Evolutionary conservation across 2,888 invertebrate genomes (phyloP).

Genomic region (Trichopoda pennipes): DNA sequence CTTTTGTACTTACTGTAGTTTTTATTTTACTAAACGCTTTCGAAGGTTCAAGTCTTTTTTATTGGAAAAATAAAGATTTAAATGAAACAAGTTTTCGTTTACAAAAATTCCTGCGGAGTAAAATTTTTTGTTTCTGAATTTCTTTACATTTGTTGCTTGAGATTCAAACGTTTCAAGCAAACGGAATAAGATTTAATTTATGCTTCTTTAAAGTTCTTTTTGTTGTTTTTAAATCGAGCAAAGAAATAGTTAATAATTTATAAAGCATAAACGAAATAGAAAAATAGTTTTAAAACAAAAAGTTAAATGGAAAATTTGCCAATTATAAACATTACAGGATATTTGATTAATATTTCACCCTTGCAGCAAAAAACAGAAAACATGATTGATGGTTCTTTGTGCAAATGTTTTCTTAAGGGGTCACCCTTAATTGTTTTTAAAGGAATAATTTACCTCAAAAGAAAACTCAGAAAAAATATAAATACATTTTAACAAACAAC

Average conservation of each 20-base stretch:
- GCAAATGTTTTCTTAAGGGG: slow-evolving; percentile 24
- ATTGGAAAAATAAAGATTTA: no score
- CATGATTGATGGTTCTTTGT: slow-evolving; percentile 58
- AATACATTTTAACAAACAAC: neutral
- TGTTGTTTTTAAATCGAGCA: no score
- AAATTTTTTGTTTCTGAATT: no score
- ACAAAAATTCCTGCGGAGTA: no score
- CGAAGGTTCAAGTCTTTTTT: no score
- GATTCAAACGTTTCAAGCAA: no score
- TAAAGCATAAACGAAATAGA: neutral
- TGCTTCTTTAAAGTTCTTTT: no score
- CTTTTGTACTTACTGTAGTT: no score
- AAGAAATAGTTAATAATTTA: neutral
- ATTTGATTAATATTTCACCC: neutral
- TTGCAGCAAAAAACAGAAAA: slow-evolving; percentile 33
- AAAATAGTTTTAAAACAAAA: neutral
- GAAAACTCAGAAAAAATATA: neutral
- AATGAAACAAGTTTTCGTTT: no score
- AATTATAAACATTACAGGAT: neutral
- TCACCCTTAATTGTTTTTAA: slow-evolving; percentile 12
- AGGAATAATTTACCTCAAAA: neutral
- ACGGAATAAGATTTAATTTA: no score
- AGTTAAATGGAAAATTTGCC: neutral
- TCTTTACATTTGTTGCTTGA: no score
- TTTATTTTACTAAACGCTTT: no score